A percentile compares a stretch with the other conserved stretches of the same genome.
These are phyloP conservation scores for Urophycis tenuis DNA, from an alignment of 2,797 vertebrate genomes.

Conservation along the genomic window DNA sequence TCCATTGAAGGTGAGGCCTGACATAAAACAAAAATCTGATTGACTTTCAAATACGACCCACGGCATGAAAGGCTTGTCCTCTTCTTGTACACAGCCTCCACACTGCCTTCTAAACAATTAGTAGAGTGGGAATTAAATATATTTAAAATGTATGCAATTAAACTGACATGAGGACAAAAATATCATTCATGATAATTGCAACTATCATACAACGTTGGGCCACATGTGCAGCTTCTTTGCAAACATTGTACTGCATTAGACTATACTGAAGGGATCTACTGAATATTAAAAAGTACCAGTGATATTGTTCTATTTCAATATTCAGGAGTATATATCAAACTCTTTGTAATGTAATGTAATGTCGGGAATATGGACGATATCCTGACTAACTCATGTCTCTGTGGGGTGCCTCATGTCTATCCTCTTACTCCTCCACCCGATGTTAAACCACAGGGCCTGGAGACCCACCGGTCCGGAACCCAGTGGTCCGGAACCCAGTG, in stretches of 20 bases:
- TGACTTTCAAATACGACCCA: background rate
- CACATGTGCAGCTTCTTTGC: no score
- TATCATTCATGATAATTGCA: background rate
- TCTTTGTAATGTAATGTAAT: no score
- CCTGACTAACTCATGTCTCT: no score
- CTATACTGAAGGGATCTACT: background rate
- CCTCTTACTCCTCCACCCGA: no score
- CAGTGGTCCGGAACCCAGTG: background rate
- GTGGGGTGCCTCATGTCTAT: no score
- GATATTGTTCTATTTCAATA: no score
- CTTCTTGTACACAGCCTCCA: background rate
- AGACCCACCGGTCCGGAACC: background rate
- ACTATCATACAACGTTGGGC: background rate
- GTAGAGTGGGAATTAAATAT: background rate
- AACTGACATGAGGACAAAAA: background rate
- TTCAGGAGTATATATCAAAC: no score
- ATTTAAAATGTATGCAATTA: background rate
- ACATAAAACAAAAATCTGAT: slow-evolving; percentile 6
- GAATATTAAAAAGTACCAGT: no score
- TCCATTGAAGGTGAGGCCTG: slow-evolving; percentile 47
- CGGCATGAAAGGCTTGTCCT: background rate
- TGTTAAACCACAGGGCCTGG: no score
- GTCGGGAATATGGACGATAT: no score
- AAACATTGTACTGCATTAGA: background rate
- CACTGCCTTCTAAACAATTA: background rate